phyloP scores from a whole-genome alignment of 2,113 vertebrate species.

The Monarcha castaneiventris region DNA sequence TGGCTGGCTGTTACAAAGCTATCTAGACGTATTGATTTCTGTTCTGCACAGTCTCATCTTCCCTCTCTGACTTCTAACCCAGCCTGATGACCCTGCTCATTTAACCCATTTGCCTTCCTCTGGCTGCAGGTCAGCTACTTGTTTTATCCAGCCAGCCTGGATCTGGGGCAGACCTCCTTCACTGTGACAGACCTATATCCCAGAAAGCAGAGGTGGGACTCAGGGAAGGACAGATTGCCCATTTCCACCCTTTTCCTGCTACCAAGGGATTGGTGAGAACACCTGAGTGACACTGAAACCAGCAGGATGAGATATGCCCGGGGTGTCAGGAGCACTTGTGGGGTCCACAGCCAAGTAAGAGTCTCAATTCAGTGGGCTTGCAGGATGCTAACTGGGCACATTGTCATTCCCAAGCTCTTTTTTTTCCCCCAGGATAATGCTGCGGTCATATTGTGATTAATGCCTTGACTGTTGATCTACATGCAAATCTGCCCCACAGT shows the following conservation, averaged over 20 bases:
- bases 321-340: background rate
- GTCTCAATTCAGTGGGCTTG: background rate
- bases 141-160: background rate
- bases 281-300: background rate
- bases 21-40: background rate
- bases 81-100: background rate
- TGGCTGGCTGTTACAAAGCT: background rate
- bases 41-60: background rate
- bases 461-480: background rate
- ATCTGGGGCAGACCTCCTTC: background rate
- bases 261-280: background rate
- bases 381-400: background rate
- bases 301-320: background rate
- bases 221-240: background rate
- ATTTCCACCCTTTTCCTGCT: background rate
- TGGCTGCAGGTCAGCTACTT: background rate
- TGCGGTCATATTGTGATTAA: background rate
- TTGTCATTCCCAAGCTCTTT: background rate
- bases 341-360: background rate
- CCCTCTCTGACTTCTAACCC: background rate
- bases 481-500: background rate
- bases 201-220: background rate
- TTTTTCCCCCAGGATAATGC: background rate
- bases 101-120: background rate
- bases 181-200: background rate